A percentile compares a stretch with the other conserved stretches of the same genome.
These are phyloP conservation scores for Pristionchus entomophagus DNA, from an alignment of 2,888 invertebrate genomes.

Conservation along the genomic window DNA sequence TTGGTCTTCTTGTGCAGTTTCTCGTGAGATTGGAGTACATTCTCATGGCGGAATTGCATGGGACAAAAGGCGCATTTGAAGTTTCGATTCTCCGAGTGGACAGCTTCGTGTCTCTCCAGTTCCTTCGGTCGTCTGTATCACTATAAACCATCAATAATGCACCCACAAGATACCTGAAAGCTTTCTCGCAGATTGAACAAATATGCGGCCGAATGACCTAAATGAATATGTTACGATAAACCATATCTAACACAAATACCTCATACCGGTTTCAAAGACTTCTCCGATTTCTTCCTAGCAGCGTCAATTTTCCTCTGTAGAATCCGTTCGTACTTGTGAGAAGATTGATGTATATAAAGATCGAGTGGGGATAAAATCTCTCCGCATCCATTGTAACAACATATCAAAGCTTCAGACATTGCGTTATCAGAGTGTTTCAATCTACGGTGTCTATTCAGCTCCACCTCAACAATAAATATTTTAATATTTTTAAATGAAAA, in stretches of 20 bases:
- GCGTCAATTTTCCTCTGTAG: conserved; percentile 19
- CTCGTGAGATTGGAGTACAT: not conserved
- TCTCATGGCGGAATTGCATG: conserved; percentile 9
- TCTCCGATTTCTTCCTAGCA: not conserved
- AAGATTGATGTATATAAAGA: not conserved
- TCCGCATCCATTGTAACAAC: conserved; percentile 33
- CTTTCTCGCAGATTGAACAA: not conserved
- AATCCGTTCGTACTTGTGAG: not conserved
- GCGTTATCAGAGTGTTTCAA: conserved; percentile 50
- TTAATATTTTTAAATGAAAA: not conserved
- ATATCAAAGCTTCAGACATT: conserved; percentile 27
- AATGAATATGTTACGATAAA: not conserved
- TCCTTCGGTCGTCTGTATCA: conserved; percentile 29
- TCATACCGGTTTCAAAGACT: not conserved
- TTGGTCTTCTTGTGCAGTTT: conserved; percentile 8
- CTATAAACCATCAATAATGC: not conserved
- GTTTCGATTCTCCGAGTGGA: not conserved
- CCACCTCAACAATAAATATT: conserved; percentile 47
- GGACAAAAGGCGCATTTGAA: not conserved
- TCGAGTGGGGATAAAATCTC: conserved; percentile 25
- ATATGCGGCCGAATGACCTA: conserved; percentile 9
- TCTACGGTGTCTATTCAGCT: conserved; percentile 52
- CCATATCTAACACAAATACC: not conserved
- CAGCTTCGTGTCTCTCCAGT: conserved; percentile 17
- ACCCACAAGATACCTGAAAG: conserved; percentile 6